phyloP scores from a whole-genome alignment of 2,888 invertebrate genomes.

The Bursaphelenchus okinawaensis region DNA sequence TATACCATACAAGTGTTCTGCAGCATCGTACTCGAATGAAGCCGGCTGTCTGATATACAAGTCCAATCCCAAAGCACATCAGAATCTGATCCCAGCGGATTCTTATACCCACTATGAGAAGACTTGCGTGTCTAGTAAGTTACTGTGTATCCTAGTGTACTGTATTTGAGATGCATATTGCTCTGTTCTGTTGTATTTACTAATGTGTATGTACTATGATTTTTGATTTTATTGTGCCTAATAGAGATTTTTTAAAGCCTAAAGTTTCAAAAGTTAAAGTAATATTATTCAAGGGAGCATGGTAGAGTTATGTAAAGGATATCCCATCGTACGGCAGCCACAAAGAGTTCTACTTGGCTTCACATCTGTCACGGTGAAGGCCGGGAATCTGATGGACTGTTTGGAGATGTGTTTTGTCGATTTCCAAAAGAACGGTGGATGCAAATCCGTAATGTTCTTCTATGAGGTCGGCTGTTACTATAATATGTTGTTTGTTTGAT shows the following conservation, averaged over 20 bases:
- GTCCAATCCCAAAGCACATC: slow-evolving; percentile 25
- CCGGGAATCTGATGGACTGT: slow-evolving; percentile 27
- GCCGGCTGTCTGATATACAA: slow-evolving; percentile 5
- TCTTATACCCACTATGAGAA: slow-evolving; percentile 29
- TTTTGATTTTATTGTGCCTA: too few relatives aligned
- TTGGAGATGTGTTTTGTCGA: slow-evolving; percentile 28
- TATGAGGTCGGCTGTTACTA: slow-evolving; percentile 21
- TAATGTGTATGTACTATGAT: too few relatives aligned
- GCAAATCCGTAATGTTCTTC: slow-evolving; percentile 30
- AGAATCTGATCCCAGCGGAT: slow-evolving; percentile 29
- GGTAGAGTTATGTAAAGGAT: slow-evolving; percentile 28
- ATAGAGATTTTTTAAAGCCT: too few relatives aligned
- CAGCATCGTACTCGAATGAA: slow-evolving; percentile 17
- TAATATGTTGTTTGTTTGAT: too few relatives aligned
- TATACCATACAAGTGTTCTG: slow-evolving; percentile 22
- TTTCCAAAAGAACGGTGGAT: slow-evolving; percentile 7
- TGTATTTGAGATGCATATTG: too few relatives aligned
- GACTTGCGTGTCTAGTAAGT: slow-evolving; percentile 26
- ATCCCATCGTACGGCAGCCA: slow-evolving; percentile 18
- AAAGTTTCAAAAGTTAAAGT: too few relatives aligned
- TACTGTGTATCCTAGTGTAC: too few relatives aligned
- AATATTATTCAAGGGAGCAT: slow-evolving; percentile 23
- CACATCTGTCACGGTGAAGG: slow-evolving; percentile 19
- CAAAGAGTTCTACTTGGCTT: slow-evolving; percentile 32
- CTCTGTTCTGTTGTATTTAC: too few relatives aligned